Evolutionary conservation across 1,140 invertebrate genomes (phyloP).

Genomic region (Zaprionus inermis): DNA sequence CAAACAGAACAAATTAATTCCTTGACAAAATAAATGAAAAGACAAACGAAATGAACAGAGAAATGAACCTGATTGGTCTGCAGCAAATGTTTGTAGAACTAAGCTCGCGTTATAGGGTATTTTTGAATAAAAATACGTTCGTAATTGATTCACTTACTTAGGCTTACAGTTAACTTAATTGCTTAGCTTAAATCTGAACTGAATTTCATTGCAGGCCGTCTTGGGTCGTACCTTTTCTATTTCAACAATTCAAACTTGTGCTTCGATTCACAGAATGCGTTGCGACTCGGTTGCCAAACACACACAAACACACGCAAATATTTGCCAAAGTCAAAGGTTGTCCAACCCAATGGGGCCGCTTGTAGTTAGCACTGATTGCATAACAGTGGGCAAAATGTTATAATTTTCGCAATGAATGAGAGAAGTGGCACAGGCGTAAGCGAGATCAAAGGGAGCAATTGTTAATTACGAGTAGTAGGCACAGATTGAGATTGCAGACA

Average conservation of each 20-base stretch:
- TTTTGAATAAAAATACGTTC: background rate
- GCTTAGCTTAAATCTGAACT: constrained; percentile 32
- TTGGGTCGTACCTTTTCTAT: no score
- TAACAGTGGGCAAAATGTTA: background rate
- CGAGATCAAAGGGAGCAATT: constrained; percentile 43
- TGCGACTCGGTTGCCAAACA: background rate
- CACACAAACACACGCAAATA: background rate
- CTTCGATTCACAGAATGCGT: constrained; percentile 19
- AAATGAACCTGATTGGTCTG: constrained; percentile 3
- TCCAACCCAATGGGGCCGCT: background rate
- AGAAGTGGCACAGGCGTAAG: background rate
- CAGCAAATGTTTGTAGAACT: constrained; percentile 9
- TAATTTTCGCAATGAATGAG: background rate
- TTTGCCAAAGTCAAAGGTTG: constrained; percentile 7
- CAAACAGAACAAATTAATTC: background rate
- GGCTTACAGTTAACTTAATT: constrained; percentile 38
- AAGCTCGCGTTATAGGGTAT: constrained; percentile 1
- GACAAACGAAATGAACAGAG: background rate
- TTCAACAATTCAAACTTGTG: constrained; percentile 7
- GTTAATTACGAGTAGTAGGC: constrained; percentile 50
- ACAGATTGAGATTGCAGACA: constrained; percentile 16
- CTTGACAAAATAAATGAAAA: background rate
- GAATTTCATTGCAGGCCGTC: no score
- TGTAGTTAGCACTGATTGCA: background rate
- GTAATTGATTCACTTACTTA: constrained; percentile 28